These are phyloP conservation scores for Vombatus ursinus DNA, from an alignment of 2,113 vertebrate species.

Conservation along the genomic window DNA sequence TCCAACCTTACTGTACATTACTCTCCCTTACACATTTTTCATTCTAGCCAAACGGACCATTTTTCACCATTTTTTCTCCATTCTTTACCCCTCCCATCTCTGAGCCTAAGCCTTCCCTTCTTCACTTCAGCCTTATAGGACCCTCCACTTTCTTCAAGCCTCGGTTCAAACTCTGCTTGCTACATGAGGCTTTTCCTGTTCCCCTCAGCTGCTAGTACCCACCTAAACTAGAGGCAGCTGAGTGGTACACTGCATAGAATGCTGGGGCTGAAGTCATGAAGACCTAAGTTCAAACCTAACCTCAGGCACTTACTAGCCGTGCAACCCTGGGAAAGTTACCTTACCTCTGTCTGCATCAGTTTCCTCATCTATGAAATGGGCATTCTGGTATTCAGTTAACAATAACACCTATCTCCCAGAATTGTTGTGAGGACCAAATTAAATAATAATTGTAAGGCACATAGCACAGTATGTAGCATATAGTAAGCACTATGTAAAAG, in stretches of 20 bases:
- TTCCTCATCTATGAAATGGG: neutral
- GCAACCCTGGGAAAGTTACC: neutral
- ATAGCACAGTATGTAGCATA: neutral
- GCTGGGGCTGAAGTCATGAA: neutral
- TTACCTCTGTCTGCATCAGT: neutral
- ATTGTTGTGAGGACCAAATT: neutral
- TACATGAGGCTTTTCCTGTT: neutral
- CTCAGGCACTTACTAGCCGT: neutral
- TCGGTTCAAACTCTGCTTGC: neutral
- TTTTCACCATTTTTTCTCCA: neutral
- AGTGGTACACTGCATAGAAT: neutral
- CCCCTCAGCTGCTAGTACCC: no score
- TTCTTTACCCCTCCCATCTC: neutral
- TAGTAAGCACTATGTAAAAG: neutral
- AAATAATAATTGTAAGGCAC: neutral
- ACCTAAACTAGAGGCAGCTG: neutral
- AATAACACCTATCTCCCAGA: neutral
- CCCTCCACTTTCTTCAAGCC: neutral
- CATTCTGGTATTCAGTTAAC: neutral
- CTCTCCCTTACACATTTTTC: neutral
- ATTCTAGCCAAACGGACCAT: neutral
- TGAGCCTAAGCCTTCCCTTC: neutral
- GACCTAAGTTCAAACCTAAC: neutral
- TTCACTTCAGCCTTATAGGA: neutral
- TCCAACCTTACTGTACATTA: neutral